These are phyloP conservation scores for Sylvia atricapilla DNA, from an alignment of 2,113 vertebrate genomes.

Conservation along the genomic window DNA sequence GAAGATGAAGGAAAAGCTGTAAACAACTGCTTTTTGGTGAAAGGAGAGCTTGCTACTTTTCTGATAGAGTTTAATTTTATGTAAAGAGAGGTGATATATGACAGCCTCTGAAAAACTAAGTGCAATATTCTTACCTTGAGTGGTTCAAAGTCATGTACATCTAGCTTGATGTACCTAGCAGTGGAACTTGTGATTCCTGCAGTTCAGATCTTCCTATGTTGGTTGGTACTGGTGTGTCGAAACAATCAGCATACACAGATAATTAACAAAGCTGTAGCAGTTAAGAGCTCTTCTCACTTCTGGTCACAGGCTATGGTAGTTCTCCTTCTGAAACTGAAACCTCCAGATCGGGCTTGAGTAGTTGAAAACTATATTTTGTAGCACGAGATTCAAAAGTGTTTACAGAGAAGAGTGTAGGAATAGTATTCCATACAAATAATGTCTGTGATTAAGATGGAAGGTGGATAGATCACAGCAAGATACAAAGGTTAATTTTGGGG, in stretches of 20 bases:
- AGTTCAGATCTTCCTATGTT: background rate
- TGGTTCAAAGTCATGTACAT: background rate
- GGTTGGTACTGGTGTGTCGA: rapidly evolving
- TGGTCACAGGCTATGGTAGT: background rate
- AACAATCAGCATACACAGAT: background rate
- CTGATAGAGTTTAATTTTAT: background rate
- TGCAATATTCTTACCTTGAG: background rate
- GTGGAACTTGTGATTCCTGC: background rate
- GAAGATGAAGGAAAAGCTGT: background rate
- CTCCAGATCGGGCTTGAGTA: background rate
- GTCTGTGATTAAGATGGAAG: background rate
- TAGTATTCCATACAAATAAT: background rate
- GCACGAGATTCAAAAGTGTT: background rate
- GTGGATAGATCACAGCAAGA: slow-evolving; percentile 4
- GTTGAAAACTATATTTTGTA: background rate
- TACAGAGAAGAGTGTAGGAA: background rate
- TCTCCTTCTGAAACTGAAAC: background rate
- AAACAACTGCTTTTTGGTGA: background rate
- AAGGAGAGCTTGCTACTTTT: background rate
- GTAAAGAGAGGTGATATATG: background rate
- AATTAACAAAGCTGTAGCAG: background rate
- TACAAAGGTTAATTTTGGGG: slow-evolving; percentile 5
- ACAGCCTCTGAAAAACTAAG: background rate
- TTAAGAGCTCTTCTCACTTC: background rate
- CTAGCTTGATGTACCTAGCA: background rate